phyloP scores from a whole-genome alignment of 2,888 invertebrate genomes.

The Chirona hameri region DNA sequence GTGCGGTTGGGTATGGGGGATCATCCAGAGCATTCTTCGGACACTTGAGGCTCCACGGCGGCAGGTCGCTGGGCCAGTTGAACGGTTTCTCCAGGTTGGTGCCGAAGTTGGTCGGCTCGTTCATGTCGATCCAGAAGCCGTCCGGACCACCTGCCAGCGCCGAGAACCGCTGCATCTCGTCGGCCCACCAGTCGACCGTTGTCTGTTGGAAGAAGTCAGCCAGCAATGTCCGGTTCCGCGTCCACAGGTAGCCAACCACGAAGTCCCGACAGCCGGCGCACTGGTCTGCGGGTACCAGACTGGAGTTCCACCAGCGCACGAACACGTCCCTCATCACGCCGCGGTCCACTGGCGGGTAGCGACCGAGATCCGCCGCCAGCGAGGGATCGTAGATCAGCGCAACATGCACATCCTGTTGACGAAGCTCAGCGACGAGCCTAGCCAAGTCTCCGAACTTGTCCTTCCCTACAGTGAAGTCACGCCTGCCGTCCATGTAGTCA shows the following conservation, averaged over 20 bases:
- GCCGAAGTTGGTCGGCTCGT: constrained; percentile 77
- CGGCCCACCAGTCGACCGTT: constrained; percentile 41
- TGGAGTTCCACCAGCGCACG: no score
- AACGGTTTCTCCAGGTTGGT: constrained; percentile 37
- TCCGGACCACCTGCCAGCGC: constrained; percentile 50
- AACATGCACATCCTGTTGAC: constrained; percentile 38
- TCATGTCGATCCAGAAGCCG: constrained; percentile 88
- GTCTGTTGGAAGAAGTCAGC: constrained; percentile 42
- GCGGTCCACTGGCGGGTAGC: constrained; percentile 35
- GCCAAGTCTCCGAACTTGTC: constrained; percentile 41
- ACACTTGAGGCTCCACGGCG: constrained; percentile 47
- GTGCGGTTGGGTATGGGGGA: constrained; percentile 58
- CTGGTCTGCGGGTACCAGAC: constrained; percentile 37
- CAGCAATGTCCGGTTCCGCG: constrained; percentile 37
- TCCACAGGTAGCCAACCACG: constrained; percentile 39
- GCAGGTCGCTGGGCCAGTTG: constrained; percentile 37
- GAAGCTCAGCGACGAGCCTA: constrained; percentile 41
- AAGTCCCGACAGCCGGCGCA: constrained; percentile 34
- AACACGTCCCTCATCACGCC: constrained; percentile 37
- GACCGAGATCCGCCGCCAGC: constrained; percentile 37
- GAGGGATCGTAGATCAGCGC: constrained; percentile 42
- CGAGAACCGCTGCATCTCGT: constrained; percentile 40
- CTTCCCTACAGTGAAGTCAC: constrained; percentile 47
- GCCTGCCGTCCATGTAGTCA: no score
- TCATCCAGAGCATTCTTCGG: constrained; percentile 56